Percentiles rank a stretch among this genome's conserved stretches.
phyloP scores from a whole-genome alignment of 2,113 vertebrate genomes.

The Turdus rufiventris region DNA sequence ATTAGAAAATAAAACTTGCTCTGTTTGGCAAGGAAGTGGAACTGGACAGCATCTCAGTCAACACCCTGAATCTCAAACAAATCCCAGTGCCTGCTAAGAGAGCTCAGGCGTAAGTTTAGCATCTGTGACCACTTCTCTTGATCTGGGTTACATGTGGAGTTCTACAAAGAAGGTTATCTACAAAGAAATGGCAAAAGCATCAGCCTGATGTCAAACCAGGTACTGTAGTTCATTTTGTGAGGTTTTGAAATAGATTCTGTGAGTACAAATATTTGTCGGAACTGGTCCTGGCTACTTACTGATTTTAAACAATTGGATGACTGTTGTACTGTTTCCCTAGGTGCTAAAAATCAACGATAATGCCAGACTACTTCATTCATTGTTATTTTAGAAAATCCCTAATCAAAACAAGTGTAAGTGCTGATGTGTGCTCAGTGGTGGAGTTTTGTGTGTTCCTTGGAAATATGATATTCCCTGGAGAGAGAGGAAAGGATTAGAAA shows the following conservation, averaged over 20 bases:
- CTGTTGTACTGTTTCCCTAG: background rate
- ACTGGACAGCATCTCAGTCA: background rate
- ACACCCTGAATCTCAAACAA: background rate
- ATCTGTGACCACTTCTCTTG: background rate
- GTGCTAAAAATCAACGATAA: slow-evolving; percentile 63
- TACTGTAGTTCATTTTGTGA: background rate
- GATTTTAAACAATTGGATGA: slow-evolving; percentile 20
- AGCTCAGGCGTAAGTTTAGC: background rate
- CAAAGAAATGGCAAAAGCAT: background rate
- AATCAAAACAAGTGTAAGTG: slow-evolving; percentile 66
- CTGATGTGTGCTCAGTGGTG: slow-evolving; percentile 17
- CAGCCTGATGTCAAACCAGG: background rate
- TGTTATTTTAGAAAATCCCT: slow-evolving; percentile 69
- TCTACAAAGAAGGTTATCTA: background rate
- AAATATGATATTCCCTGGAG: slow-evolving; percentile 60
- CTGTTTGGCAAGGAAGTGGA: background rate
- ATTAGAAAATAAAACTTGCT: background rate
- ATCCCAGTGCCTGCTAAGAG: background rate
- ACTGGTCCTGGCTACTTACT: background rate
- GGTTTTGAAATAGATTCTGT: background rate
- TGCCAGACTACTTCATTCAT: slow-evolving; percentile 41
- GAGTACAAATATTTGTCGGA: slow-evolving; percentile 36
- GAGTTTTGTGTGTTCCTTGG: slow-evolving; percentile 47
- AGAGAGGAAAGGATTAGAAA: slow-evolving; percentile 68
- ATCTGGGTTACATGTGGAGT: background rate